Conservation (phyloP, 2,113 vertebrate species). For the Chiloscyllium plagiosum region DNA sequence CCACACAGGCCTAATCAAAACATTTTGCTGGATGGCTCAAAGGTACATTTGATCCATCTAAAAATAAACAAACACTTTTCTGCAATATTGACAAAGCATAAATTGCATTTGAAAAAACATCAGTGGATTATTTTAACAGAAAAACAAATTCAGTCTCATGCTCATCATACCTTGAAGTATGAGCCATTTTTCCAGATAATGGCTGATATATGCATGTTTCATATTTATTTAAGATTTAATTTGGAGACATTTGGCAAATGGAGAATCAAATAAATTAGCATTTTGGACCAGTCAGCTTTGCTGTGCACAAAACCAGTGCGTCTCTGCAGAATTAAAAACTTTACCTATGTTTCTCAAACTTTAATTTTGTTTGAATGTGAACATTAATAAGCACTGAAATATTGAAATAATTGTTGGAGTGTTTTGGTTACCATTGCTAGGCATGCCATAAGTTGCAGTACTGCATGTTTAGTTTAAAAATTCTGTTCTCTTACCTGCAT, state of each 20-base stretch:
- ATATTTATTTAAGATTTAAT: neutral
- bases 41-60: neutral
- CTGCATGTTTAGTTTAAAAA: neutral
- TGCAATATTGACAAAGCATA: neutral
- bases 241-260: neutral
- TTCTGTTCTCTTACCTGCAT: neutral
- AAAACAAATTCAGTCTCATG: neutral
- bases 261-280: neutral
- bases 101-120: neutral
- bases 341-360: neutral
- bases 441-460: neutral
- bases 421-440: neutral
- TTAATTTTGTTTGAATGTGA: neutral
- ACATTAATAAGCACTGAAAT: neutral
- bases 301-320: too few species aligned
- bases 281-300: neutral
- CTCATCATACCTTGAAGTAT: neutral
- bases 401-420: neutral
- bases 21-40: neutral
- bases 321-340: too few species aligned
- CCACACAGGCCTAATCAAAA: neutral
- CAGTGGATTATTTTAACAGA: neutral
- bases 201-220: neutral
- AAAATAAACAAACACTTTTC: neutral
- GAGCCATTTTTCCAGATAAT: neutral